Evolutionary conservation across 1,140 invertebrate genomes (phyloP).

Genomic region (Drosophila grimshawi): DNA sequence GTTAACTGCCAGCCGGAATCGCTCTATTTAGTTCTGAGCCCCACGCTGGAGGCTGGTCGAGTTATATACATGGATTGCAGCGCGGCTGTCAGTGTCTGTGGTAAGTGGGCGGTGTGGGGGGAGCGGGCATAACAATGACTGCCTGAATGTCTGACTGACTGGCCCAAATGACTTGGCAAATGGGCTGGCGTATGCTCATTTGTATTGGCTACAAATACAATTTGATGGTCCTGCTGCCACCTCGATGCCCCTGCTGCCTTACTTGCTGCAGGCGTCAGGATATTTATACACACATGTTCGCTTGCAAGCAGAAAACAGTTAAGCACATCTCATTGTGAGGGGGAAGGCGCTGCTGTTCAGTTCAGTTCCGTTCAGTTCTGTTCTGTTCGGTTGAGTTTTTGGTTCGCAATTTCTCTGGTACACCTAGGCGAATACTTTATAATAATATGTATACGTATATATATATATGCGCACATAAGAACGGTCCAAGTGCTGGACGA

Average conservation of each 20-base stretch:
- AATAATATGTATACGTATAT: conserved; percentile 77
- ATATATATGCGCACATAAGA: conserved; percentile 55
- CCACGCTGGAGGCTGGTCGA: conserved; percentile 50
- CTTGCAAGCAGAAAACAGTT: conserved; percentile 65
- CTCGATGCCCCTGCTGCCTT: conserved; percentile 9
- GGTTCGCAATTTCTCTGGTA: conserved; percentile 41
- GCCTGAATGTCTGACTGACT: conserved; percentile 53
- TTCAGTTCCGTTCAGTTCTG: conserved; percentile 2
- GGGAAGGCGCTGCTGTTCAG: neutral
- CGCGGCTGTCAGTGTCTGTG: conserved; percentile 4
- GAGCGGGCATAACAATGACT: conserved; percentile 32
- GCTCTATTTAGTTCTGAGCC: conserved; percentile 67
- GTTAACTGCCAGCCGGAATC: conserved; percentile 73
- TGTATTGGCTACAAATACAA: conserved; percentile 82
- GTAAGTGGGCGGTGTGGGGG: neutral
- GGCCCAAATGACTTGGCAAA: conserved; percentile 71
- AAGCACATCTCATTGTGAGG: conserved; percentile 47
- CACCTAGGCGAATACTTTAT: conserved; percentile 80
- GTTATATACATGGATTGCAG: conserved; percentile 34
- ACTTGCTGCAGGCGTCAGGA: conserved; percentile 56
- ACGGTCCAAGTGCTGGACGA: conserved; percentile 55
- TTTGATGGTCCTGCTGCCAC: conserved; percentile 68
- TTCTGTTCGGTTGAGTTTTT: conserved; percentile 11
- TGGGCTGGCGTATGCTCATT: conserved; percentile 80
- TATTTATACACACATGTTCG: conserved; percentile 76